Evolutionary conservation across 2,797 vertebrate species (phyloP), one percentile per base, ranked within the genome.

Genomic region (Coranthus polyacanthus): DNA sequence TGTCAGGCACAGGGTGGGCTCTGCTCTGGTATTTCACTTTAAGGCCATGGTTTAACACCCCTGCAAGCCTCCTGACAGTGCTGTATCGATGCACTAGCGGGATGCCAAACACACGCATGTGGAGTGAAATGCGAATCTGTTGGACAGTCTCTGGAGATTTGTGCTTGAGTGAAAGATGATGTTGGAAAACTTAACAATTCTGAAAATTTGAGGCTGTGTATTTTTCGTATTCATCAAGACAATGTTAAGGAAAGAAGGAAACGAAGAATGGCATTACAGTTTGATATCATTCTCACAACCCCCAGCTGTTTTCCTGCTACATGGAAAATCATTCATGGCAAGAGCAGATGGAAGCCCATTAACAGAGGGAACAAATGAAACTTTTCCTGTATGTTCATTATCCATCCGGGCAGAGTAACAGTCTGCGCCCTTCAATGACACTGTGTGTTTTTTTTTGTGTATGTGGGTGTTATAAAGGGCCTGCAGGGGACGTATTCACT

Each of bases 21-120:
- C 68, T 71, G 54, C 60, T 75, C 75, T 91, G 92, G 72, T 91
- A 91, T 93, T 92, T 92, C 60, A 85, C 72, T 79, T 78, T 82
- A 89, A 90, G 87, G 83, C 81, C 83, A 87, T 34, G 64, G 66
- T 72, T 79, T 34, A 44, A 67, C 67, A 58, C 64, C 68, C 75
- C 79, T 69, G 72, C 67, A 43, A 36, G 76, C 45, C 64, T 22
- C 59, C 71, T 83, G 82, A 81, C 87, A 80, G 72, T 37, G 44
- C 56, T 39, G 26, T 70, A 75, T 70, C 26, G 2, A 75, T 44
- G 58, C 78, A 72, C 47, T 58, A 26, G 62, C 51, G 34, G 44
- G 50, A 81, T 24, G 42, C 63, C 45, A 59, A 29, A 20, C 39
- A 47, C 29, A 15, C 36, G 42, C 41, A 53, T 7, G 21, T 24